Evolutionary conservation across 2,797 vertebrate genomes (phyloP), one percentile per base, ranked within the genome.

Genomic region (Merluccius polli): DNA sequence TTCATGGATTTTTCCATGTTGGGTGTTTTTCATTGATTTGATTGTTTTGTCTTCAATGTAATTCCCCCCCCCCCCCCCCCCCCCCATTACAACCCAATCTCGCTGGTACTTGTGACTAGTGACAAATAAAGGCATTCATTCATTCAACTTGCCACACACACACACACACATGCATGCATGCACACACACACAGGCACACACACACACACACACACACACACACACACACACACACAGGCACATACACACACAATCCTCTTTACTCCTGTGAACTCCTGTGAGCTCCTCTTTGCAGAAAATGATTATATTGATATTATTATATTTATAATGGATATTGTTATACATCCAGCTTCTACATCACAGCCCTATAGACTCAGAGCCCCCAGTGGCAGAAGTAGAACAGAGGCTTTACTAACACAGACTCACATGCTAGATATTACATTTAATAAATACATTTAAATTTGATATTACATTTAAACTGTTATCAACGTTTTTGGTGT

Each of bases 291-390:
- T 63, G 72, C 48, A 70, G 71, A 67, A 29, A 5, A 52, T 67
- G n/a, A n/a, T n/a, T n/a, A n/a, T n/a, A n/a, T n/a, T n/a, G n/a
- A n/a, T n/a, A n/a, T n/a, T n/a, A n/a, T n/a, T n/a, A n/a, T n/a
- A n/a, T n/a, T n/a, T n/a, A n/a, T n/a, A n/a, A n/a, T n/a, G n/a
- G n/a, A n/a, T n/a, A n/a, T n/a, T n/a, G n/a, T 78, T 82, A 83
- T 79, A 81, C n/a, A 87, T 75, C 52, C 38, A 74, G 70, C 75
- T 73, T 76, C 52, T 13, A 32, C 8, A 48, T 31, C 4, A 12
- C 31, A 52, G 73, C 48, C 38, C 76, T 59, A 59, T 73, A 75
- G 65, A 77, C 32, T 29, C 72, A 5, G 35, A 11, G 18, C 18
- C 48, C 48, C 48, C 18, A 21, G 18, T n/a, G 18, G 6, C 21